Conservation (phyloP, 2,797 vertebrate species). For the Streptopelia turtur region DNA sequence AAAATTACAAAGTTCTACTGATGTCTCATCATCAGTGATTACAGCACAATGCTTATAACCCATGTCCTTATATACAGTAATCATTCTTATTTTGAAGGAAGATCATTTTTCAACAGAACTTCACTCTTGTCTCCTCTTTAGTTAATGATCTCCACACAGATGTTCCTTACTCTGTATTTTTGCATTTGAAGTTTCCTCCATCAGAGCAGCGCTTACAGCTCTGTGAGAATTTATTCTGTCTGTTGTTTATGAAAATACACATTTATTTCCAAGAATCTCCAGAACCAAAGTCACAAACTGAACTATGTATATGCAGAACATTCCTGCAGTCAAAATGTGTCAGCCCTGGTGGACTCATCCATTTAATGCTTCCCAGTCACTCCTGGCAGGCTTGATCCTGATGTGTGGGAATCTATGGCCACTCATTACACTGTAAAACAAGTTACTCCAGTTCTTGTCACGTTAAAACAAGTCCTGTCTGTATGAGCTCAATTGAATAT, state of each 20-base stretch:
- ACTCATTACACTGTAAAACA: neutral
- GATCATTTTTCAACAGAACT: neutral
- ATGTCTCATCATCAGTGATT: neutral
- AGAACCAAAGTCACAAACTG: neutral
- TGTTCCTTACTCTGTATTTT: neutral
- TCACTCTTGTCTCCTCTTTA: neutral
- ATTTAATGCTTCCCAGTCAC: neutral
- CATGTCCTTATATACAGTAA: neutral
- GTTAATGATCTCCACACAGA: neutral
- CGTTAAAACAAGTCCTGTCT: neutral
- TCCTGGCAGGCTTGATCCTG: neutral
- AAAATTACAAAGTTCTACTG: neutral
- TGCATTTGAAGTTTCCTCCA: neutral
- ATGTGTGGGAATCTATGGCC: neutral
- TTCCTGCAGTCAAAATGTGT: neutral
- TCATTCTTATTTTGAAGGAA: neutral
- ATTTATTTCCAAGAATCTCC: neutral
- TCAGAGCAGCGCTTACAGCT: neutral
- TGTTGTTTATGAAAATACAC: neutral
- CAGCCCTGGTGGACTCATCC: neutral
- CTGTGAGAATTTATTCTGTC: neutral
- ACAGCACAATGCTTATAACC: neutral
- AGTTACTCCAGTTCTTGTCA: neutral
- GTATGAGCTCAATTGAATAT: neutral
- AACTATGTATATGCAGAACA: neutral